Conservation (phyloP, 2,888 invertebrate genomes). For the Diarsia brunnea region DNA sequence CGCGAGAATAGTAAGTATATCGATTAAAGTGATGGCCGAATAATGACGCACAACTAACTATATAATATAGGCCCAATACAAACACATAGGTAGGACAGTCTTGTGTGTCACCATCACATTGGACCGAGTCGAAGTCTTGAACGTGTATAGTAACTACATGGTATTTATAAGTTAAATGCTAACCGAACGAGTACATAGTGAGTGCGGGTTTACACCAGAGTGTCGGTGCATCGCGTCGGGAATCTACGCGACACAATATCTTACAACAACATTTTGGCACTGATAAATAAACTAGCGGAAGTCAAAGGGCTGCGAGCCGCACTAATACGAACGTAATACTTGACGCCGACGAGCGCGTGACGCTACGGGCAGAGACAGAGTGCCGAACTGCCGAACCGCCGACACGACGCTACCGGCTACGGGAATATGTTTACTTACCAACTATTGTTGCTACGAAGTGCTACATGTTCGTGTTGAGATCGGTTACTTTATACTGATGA, state of each 20-base stretch:
- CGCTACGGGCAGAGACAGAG: slow-evolving; percentile 8
- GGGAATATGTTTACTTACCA: slow-evolving; percentile 21
- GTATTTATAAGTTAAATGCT: slow-evolving; percentile 50
- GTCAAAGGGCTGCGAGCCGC: slow-evolving; percentile 12
- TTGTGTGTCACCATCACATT: slow-evolving; percentile 63
- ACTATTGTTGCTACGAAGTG: slow-evolving; percentile 30
- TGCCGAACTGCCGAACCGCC: neutral
- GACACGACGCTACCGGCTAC: neutral
- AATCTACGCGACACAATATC: slow-evolving; percentile 36
- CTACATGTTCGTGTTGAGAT: slow-evolving; percentile 42
- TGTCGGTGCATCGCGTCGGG: slow-evolving; percentile 29
- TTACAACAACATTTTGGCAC: slow-evolving; percentile 79
- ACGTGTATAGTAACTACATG: slow-evolving; percentile 45
- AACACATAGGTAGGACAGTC: slow-evolving; percentile 71
- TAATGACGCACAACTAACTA: slow-evolving; percentile 53
- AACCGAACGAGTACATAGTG: slow-evolving; percentile 54
- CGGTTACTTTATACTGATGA: slow-evolving; percentile 40
- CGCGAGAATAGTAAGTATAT: slow-evolving; percentile 42
- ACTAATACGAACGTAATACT: slow-evolving; percentile 5
- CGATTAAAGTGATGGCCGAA: slow-evolving; percentile 39
- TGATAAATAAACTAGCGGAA: slow-evolving; percentile 65
- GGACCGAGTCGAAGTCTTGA: slow-evolving; percentile 67
- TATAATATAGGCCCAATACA: slow-evolving; percentile 73
- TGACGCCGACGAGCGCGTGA: slow-evolving; percentile 16
- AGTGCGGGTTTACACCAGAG: slow-evolving; percentile 35